Percentiles rank a stretch among this genome's conserved stretches.
Conservation (phyloP, 2,888 invertebrate species). For the Nezara viridula region DNA sequence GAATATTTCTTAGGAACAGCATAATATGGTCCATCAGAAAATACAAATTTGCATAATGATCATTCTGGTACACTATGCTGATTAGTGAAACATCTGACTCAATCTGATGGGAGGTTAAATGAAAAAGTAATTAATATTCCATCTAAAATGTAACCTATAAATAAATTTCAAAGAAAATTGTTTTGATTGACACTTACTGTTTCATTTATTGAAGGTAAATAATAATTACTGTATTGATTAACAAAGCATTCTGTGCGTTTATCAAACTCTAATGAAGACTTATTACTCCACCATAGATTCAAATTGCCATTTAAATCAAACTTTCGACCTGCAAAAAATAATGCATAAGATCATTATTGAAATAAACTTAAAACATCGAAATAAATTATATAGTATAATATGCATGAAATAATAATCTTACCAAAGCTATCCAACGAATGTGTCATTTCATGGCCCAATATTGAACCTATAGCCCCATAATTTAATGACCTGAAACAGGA, state of each 20-base stretch:
- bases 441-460: constrained; percentile 81
- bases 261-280: constrained; percentile 78
- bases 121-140: not conserved
- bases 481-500: constrained; percentile 78
- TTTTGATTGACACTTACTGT: constrained; percentile 41
- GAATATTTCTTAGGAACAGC: too few relatives aligned
- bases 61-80: too few relatives aligned
- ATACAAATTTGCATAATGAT: too few relatives aligned
- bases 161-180: not conserved
- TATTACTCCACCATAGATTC: constrained; percentile 82
- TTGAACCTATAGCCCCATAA: constrained; percentile 84
- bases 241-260: constrained; percentile 80
- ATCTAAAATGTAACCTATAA: too few relatives aligned
- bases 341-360: not conserved
- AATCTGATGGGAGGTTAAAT: not conserved
- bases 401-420: constrained; percentile 61
- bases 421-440: constrained; percentile 75
- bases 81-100: too few relatives aligned
- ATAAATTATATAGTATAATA: not conserved
- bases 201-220: constrained; percentile 76
- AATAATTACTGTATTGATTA: constrained; percentile 78
- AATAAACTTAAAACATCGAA: not conserved
- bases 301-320: constrained; percentile 89
- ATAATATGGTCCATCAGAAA: too few relatives aligned
- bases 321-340: constrained; percentile 76